Evolutionary conservation across 2,797 vertebrate species (phyloP), one percentile per base, ranked within the genome.

Genomic region (Cygnus olor): DNA sequence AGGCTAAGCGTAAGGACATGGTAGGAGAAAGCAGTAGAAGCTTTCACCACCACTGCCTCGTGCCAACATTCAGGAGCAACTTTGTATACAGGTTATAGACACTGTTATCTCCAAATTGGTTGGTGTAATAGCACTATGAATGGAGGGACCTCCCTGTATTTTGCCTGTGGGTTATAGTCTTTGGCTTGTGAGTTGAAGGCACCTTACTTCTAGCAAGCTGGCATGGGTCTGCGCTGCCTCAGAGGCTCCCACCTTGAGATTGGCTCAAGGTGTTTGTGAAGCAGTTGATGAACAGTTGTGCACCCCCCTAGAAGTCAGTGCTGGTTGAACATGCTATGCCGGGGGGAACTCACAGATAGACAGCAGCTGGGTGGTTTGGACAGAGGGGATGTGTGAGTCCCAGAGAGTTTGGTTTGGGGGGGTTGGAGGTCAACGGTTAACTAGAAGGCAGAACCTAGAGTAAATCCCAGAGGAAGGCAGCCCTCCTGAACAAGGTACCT

Each of bases 161-260:
- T 78, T 38, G 12, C 6, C 9, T 6, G 24, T 6, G 44, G 38
- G 11, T 17, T 72, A 54, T 27, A 6, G 32, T 36, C 56, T 56
- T 40, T 36, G 66, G 13, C 66, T 65, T n/a, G 17, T 8, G 68
- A 78, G 18, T 58, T 5, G 1, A 2, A 4, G n/a, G 42, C n/a
- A 2, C 27, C 12, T 24, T 14, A 57, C n/a, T 20, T n/a, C 34
- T 49, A 45, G 0, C 40, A 25, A 25, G 54, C 36, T 27, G 9
- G 36, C 68, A 54, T 1, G 5, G 30, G 19, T 60, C 11, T 0
- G 0, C 70, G 1, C 58, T 63, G 53, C 57, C n/a, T 24, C 5
- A 12, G 42, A 18, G 61, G 28, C 36, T 56, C n/a, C 17, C 12
- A 9, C 40, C 22, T 11, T 18, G n/a, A 27, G 71, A 56, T 1